A percentile compares a stretch with the other conserved stretches of the same genome.
These are phyloP conservation scores for Tenthredo notha DNA, from an alignment of 2,888 invertebrate species.

Conservation along the genomic window DNA sequence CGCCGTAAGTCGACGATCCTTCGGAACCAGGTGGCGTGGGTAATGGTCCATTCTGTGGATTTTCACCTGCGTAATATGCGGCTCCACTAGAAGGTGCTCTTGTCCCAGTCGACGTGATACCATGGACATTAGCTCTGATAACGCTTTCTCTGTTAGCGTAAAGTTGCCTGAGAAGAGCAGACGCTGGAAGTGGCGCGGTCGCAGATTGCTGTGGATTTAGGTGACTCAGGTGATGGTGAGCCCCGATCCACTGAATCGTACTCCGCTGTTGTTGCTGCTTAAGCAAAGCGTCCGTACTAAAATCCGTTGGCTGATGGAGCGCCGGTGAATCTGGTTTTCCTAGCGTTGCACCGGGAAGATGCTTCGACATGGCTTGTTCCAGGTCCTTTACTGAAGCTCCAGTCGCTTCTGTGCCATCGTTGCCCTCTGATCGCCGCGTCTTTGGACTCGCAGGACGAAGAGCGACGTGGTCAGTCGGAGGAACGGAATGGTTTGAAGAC, in stretches of 20 bases:
- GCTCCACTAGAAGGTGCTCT: conserved; percentile 71
- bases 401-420: conserved; percentile 78
- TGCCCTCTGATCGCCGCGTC: conserved; percentile 68
- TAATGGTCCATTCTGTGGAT: conserved; percentile 85
- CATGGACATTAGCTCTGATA: conserved; percentile 91
- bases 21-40: conserved; percentile 96
- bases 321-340: conserved; percentile 80
- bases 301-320: conserved; percentile 90
- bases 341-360: conserved; percentile 84
- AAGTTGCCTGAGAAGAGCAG: conserved; percentile 92
- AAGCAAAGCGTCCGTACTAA: conserved; percentile 91
- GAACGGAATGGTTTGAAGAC: conserved; percentile 82
- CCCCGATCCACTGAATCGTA: conserved; percentile 97
- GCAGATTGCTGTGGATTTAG: conserved; percentile 81
- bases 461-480: conserved; percentile 74
- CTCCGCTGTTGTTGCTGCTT: conserved; percentile 90
- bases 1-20: conserved; percentile 87
- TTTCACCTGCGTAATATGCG: conserved; percentile 72
- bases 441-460: conserved; percentile 74
- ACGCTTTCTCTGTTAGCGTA: conserved; percentile 95
- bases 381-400: conserved; percentile 91
- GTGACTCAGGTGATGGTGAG: conserved; percentile 85
- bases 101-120: conserved; percentile 79
- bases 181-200: conserved; percentile 88
- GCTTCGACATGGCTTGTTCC: conserved; percentile 98